Percentiles rank a stretch among this genome's conserved stretches.
Conservation (phyloP, 1,140 invertebrate genomes). For the Tribolium castaneum region DNA sequence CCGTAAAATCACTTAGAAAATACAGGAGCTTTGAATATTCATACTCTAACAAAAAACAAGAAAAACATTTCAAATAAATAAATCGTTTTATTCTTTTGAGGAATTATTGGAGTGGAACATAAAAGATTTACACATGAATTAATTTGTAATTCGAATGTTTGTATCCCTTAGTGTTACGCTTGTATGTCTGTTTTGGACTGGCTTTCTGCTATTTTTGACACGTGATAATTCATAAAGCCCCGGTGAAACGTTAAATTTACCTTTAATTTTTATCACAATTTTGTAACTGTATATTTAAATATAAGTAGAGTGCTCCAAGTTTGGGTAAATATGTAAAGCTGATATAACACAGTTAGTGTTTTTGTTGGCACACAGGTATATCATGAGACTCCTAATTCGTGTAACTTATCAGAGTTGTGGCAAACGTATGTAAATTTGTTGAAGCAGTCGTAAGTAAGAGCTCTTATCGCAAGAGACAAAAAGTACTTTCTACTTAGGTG, state of each 20-base stretch:
- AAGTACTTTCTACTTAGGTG: slow-evolving; percentile 11
- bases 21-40: background rate
- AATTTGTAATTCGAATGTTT: slow-evolving; percentile 30
- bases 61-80: slow-evolving; percentile 31
- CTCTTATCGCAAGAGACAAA: slow-evolving; percentile 14
- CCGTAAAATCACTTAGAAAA: background rate
- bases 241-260: no score
- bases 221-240: background rate
- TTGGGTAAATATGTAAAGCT: slow-evolving; percentile 10
- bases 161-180: slow-evolving; percentile 15
- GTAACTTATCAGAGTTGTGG: slow-evolving; percentile 27
- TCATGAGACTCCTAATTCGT: slow-evolving; percentile 26
- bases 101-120: slow-evolving; percentile 16
- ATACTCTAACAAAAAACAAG: background rate
- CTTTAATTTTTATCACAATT: background rate
- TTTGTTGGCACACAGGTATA: slow-evolving; percentile 17
- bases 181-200: background rate
- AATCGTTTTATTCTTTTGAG: slow-evolving; percentile 32
- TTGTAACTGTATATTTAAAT: background rate
- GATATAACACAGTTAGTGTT: background rate
- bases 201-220: slow-evolving; percentile 14
- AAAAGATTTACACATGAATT: slow-evolving; percentile 35
- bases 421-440: slow-evolving; percentile 31
- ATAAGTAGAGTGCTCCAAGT: background rate
- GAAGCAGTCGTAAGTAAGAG: slow-evolving; percentile 17